Evolutionary conservation across 2,113 vertebrate genomes (phyloP).

Genomic region (Ramphastos sulfuratus): DNA sequence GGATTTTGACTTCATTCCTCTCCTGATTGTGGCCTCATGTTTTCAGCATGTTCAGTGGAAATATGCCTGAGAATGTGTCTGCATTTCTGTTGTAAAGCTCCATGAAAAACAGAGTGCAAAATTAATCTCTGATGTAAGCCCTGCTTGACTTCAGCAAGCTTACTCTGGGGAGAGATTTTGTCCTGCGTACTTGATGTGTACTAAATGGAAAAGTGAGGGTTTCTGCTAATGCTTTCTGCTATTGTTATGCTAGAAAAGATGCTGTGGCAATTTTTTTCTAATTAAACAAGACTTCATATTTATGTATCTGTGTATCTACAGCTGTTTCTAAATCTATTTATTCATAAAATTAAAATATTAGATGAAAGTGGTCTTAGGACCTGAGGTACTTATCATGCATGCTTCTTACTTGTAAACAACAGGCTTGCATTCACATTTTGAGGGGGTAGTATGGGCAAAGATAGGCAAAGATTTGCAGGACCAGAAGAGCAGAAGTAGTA

Average conservation of each 20-base stretch:
- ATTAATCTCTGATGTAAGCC: conserved; percentile 10
- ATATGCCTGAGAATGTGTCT: not conserved
- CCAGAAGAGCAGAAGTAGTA: not conserved
- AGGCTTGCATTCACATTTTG: not conserved
- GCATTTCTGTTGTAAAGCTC: conserved; percentile 29
- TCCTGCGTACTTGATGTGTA: not conserved
- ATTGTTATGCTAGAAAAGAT: not conserved
- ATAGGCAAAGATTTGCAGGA: not conserved
- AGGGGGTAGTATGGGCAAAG: not conserved
- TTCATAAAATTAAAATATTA: not conserved
- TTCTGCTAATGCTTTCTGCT: conserved; percentile 19
- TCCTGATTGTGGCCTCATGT: not conserved
- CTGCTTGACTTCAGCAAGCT: conserved; percentile 41
- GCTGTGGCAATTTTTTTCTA: not conserved
- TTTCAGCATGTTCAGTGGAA: not conserved
- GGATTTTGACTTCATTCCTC: not conserved
- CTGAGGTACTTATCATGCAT: not conserved
- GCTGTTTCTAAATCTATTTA: not conserved
- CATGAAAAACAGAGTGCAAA: conserved; percentile 1
- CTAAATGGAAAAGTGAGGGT: conserved; percentile 36
- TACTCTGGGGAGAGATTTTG: conserved; percentile 9
- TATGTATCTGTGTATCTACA: not conserved
- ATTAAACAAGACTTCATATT: not conserved
- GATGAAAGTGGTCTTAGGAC: not conserved
- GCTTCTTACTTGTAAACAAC: not conserved